Evolutionary conservation across 1,140 invertebrate genomes (phyloP).

Genomic region (Battus philenor): DNA sequence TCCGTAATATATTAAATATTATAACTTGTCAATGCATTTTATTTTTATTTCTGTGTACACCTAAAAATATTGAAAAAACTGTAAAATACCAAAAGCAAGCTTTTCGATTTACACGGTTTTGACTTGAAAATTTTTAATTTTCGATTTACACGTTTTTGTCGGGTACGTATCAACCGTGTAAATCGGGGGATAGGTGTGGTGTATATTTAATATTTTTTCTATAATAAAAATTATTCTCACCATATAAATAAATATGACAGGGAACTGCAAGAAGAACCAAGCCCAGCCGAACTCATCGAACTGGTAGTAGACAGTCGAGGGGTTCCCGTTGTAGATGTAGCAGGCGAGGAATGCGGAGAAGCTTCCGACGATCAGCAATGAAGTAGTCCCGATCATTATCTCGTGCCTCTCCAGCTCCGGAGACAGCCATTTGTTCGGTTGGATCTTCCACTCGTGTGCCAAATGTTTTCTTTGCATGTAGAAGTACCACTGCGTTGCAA

Average conservation of each 20-base stretch:
- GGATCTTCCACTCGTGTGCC: constrained; percentile 84
- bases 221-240: constrained; percentile 61
- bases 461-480: constrained; percentile 78
- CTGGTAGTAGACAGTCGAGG: constrained; percentile 80
- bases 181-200: too few species aligned
- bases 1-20: too few species aligned
- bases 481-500: constrained; percentile 87
- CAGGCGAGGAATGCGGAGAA: constrained; percentile 79
- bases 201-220: too few species aligned
- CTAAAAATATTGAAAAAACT: too few species aligned
- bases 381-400: constrained; percentile 79
- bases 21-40: too few species aligned
- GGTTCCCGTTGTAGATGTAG: constrained; percentile 82
- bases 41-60: too few species aligned
- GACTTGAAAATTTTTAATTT: too few species aligned
- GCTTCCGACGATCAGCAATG: constrained; percentile 76
- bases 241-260: constrained; percentile 79
- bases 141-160: too few species aligned
- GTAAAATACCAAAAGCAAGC: too few species aligned
- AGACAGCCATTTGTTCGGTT: constrained; percentile 81
- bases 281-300: constrained; percentile 79
- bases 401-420: constrained; percentile 82
- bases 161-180: too few species aligned
- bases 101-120: too few species aligned
- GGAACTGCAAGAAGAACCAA: constrained; percentile 81